Base-by-base conservation (phyloP, 2,888 invertebrate genomes). In the Thymelicus lineola region DNA sequence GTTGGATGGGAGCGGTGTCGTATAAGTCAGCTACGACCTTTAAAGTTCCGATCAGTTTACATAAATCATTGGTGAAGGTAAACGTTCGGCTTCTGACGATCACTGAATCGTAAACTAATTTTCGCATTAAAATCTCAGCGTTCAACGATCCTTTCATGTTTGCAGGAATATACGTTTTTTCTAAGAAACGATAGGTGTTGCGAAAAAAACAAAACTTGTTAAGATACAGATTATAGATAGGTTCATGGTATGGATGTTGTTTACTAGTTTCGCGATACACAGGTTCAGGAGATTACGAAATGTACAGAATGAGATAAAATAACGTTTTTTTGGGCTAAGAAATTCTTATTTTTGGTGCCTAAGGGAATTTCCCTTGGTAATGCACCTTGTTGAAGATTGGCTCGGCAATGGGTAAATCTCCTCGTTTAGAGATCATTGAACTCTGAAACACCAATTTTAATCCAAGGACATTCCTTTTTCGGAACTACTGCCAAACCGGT, bases 121-220 rank as follows among this genome's bases (percentile, higher is more conserved):
- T 70, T 70, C 63, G 42, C 48, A 35, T 59, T 70, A 64, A 70
- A 70, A 70, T 48, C 58, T 64, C 57, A 12, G 38, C 48, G 57
- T 64, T 59, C 69, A 70, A 70, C 64, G 69, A 50, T 70, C 48
- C 69, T 70, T 70, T 70, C 69, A 70, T 64, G 69, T 70, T 15
- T 50, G 48, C 5, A 12, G 46, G 50, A 59, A 59, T 35, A 17
- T 28, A 14, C 50, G 38, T 68, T 62, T 1, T 70, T 58, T 64
- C 64, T 38, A 12, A 28, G 35, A 64, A 59, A 59, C 50, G 48
- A 28, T 15, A 20, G 63, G 9, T 46, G 50, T 62, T 58, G 57
- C 12, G 55, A 57, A 63, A 57, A 62, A 62, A 28, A 35, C 10
- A 53, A 20, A 53, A 14, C 14, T 1, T 28, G 20, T 53, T 28